Evolutionary conservation across 2,797 vertebrate genomes (phyloP).

Genomic region (Pseudochaenichthys georgianus): DNA sequence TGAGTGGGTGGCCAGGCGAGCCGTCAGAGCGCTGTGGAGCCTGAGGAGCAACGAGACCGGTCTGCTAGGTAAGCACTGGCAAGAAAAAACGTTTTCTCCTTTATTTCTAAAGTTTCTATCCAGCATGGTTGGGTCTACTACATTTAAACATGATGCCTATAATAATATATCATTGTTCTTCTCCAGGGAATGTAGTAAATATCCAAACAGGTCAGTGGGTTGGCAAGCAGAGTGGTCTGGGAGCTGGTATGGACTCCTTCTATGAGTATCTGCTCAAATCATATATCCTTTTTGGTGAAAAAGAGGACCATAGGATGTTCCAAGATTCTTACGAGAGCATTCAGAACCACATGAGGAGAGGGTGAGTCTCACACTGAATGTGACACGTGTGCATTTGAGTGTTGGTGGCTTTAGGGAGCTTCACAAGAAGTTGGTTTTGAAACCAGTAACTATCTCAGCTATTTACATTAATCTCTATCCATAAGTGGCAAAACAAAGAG

Average conservation of each 20-base stretch:
- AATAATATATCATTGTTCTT: neutral
- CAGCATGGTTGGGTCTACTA: neutral
- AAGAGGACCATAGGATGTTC: conserved; percentile 96
- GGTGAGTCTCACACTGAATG: conserved; percentile 83
- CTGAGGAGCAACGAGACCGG: conserved; percentile 95
- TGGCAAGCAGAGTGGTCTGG: conserved; percentile 95
- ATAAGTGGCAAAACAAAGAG: neutral
- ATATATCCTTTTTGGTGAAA: conserved; percentile 97
- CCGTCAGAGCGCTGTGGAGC: conserved; percentile 95
- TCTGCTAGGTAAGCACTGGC: conserved; percentile 86
- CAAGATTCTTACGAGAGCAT: conserved; percentile 93
- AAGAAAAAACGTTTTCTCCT: neutral
- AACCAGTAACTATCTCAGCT: conserved; percentile 1
- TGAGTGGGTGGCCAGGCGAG: conserved; percentile 96
- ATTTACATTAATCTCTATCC: neutral
- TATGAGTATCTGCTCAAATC: conserved; percentile 98
- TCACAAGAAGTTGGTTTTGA: neutral
- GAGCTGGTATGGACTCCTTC: conserved; percentile 97
- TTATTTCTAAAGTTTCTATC: neutral
- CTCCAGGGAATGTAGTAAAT: conserved; percentile 95
- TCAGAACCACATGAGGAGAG: conserved; percentile 94
- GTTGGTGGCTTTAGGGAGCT: neutral
- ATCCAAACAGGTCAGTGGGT: conserved; percentile 99
- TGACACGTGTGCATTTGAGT: neutral
- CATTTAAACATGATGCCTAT: neutral